phyloP scores from a whole-genome alignment of 53 echinoderm and acorn worm species.

The Echinometra lucunter region DNA sequence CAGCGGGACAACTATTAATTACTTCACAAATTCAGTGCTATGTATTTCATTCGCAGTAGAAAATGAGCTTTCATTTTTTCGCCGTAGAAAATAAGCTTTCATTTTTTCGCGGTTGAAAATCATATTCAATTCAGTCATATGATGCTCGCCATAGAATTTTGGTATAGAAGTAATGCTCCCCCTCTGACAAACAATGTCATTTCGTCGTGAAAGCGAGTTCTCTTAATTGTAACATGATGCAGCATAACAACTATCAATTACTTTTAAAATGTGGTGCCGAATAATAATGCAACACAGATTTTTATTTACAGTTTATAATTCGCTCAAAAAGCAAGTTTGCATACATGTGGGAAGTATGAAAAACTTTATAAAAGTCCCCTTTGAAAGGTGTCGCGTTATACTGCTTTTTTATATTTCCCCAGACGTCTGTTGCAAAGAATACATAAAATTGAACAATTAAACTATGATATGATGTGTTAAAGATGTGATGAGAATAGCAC shows the following conservation, averaged over 20 bases:
- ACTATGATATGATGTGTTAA: not conserved
- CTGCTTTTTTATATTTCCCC: too few species aligned
- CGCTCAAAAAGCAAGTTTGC: too few species aligned
- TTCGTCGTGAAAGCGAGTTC: too few species aligned
- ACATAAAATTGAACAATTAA: not conserved
- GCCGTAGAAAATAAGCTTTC: too few species aligned
- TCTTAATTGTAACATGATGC: conserved; percentile 5
- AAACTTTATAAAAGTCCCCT: too few species aligned
- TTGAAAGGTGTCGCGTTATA: not conserved
- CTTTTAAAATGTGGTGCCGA: too few species aligned
- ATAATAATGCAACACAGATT: too few species aligned
- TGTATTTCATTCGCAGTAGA: not conserved
- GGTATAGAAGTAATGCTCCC: not conserved
- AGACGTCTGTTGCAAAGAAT: not conserved
- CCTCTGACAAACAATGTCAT: too few species aligned
- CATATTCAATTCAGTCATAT: not conserved
- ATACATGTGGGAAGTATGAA: too few species aligned
- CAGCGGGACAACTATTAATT: conserved; percentile 20
- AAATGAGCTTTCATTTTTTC: too few species aligned
- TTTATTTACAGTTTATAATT: too few species aligned
- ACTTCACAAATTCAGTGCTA: conserved; percentile 16
- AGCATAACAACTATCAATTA: conserved; percentile 24
- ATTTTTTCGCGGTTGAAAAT: too few species aligned
- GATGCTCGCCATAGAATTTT: not conserved
- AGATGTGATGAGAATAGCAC: not conserved